These are phyloP conservation scores for Aphrocallistes beatrix DNA, from an alignment of 37 sponge, comb jelly and placozoan species.

Conservation along the genomic window DNA sequence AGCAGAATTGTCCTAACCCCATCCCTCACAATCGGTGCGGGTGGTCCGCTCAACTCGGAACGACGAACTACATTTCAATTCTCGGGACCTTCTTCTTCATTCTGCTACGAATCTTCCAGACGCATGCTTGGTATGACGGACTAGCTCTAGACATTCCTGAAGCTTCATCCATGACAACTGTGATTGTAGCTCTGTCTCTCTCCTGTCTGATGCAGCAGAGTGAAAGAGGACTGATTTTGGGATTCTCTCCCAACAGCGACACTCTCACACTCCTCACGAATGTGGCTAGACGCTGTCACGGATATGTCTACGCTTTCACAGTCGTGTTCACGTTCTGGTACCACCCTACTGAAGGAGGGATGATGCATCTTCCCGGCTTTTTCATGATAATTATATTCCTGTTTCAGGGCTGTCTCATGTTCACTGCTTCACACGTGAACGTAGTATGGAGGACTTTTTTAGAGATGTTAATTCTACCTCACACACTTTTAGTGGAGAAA, in stretches of 20 bases:
- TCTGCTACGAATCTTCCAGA: background rate
- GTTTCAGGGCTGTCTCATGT: background rate
- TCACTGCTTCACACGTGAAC: background rate
- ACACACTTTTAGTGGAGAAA: background rate
- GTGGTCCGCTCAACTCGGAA: background rate
- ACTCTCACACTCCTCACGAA: background rate
- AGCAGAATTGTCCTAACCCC: background rate
- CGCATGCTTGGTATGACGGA: background rate
- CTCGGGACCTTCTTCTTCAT: background rate
- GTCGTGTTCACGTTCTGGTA: conserved; percentile 15
- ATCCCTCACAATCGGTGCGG: background rate
- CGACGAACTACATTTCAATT: background rate
- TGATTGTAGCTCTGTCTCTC: background rate
- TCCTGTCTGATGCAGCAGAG: background rate
- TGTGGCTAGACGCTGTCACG: background rate
- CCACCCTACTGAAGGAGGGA: background rate
- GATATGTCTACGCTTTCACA: background rate
- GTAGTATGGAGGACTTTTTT: background rate
- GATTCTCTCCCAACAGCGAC: background rate
- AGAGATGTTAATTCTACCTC: background rate
- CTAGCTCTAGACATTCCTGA: background rate
- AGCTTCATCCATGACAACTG: background rate
- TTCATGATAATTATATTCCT: background rate
- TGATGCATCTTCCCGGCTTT: background rate
- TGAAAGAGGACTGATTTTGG: background rate